A percentile compares a stretch with the other conserved stretches of the same genome.
These are phyloP conservation scores for Torymus texanus DNA, from an alignment of 2,888 invertebrate genomes.

Conservation along the genomic window DNA sequence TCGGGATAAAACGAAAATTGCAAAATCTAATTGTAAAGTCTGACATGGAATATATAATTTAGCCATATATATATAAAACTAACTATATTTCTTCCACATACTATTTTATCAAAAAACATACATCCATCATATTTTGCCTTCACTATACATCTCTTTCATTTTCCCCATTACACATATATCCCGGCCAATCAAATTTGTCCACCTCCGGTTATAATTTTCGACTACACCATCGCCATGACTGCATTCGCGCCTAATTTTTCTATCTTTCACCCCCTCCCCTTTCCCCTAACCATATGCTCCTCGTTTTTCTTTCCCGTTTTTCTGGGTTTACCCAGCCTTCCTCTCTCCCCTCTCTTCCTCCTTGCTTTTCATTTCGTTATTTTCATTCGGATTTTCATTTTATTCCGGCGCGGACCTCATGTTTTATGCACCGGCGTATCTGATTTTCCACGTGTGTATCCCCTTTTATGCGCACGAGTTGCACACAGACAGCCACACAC, in stretches of 20 bases:
- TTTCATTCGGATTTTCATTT: slow-evolving; percentile 62
- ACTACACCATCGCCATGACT: not conserved
- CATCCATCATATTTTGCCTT: no score
- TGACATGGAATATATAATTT: no score
- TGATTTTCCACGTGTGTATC: slow-evolving; percentile 58
- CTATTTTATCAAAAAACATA: no score
- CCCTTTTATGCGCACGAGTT: slow-evolving; percentile 21
- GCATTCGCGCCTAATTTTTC: not conserved
- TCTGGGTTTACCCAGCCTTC: not conserved
- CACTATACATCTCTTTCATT: no score
- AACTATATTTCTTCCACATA: no score
- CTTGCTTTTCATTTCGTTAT: slow-evolving; percentile 56
- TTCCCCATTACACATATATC: no score
- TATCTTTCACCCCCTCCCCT: not conserved
- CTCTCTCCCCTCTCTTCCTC: not conserved
- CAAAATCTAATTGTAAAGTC: no score
- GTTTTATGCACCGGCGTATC: slow-evolving; percentile 64
- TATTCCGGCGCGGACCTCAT: slow-evolving; percentile 59
- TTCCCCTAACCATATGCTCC: not conserved
- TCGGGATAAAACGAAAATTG: no score
- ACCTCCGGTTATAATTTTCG: slow-evolving; percentile 18
- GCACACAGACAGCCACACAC: not conserved
- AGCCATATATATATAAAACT: no score
- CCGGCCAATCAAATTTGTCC: not conserved
- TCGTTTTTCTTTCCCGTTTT: slow-evolving; percentile 41